These are phyloP conservation scores for Episyrphus balteatus DNA, from an alignment of 1,140 invertebrate genomes.

Conservation along the genomic window DNA sequence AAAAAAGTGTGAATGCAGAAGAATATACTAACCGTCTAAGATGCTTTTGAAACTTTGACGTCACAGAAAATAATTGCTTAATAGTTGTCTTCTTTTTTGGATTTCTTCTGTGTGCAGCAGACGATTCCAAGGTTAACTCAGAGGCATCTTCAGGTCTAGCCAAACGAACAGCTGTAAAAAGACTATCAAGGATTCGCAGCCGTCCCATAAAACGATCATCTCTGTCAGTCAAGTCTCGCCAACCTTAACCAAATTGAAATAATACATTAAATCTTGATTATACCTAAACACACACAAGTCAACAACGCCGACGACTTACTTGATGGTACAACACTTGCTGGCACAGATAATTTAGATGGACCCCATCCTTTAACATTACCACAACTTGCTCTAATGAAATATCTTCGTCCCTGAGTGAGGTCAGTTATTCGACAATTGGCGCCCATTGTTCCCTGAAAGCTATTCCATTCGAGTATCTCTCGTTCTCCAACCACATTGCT, in stretches of 20 bases:
- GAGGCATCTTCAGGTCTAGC: constrained; percentile 50
- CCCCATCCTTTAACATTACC: constrained; percentile 90
- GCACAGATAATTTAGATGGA: constrained; percentile 58
- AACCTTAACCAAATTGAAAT: constrained; percentile 43
- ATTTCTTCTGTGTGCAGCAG: constrained; percentile 48
- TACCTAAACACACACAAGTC: neutral
- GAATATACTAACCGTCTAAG: constrained; percentile 67
- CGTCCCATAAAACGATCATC: constrained; percentile 51
- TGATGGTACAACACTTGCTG: constrained; percentile 74
- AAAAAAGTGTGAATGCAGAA: no score
- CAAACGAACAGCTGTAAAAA: constrained; percentile 59
- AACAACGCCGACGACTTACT: constrained; percentile 49
- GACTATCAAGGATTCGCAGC: constrained; percentile 57
- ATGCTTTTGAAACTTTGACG: constrained; percentile 90
- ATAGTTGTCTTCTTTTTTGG: constrained; percentile 83
- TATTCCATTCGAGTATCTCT: constrained; percentile 58
- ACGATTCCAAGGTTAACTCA: constrained; percentile 43
- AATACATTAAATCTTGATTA: neutral
- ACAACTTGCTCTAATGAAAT: constrained; percentile 75
- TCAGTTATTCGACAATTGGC: constrained; percentile 58
- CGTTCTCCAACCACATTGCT: constrained; percentile 60
- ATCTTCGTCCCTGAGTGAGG: constrained; percentile 67
- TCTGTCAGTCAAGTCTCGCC: constrained; percentile 65
- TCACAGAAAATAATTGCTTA: constrained; percentile 85
- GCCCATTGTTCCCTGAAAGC: constrained; percentile 43